Conservation (phyloP, 2,113 vertebrate genomes). For the Oreotrochilus melanogaster region DNA sequence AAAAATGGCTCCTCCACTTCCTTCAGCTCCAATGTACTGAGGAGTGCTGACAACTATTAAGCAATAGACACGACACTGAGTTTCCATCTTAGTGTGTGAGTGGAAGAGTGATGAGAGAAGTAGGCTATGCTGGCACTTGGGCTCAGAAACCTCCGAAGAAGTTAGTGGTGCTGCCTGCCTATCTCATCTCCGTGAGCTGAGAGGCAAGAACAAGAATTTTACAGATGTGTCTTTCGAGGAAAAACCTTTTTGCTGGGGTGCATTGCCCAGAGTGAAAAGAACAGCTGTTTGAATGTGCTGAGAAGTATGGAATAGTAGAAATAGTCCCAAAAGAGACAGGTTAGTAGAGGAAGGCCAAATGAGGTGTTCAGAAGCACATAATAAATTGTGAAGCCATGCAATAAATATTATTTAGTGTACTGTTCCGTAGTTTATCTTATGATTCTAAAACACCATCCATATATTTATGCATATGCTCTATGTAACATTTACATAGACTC, state of each 20-base stretch:
- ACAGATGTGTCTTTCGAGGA: neutral
- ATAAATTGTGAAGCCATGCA: conserved; percentile 34
- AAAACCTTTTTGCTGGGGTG: neutral
- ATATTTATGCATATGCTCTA: neutral
- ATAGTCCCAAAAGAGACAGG: conserved; percentile 2
- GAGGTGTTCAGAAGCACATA: conserved; percentile 12
- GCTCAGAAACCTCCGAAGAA: neutral
- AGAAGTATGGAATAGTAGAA: neutral
- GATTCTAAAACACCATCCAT: neutral
- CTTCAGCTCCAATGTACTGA: neutral
- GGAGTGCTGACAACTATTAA: neutral
- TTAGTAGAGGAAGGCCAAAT: conserved; percentile 3
- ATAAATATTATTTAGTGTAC: conserved; percentile 18
- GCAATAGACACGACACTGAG: neutral
- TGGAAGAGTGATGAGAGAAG: neutral
- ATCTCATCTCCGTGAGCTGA: neutral
- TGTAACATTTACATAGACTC: neutral
- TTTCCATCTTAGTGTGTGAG: neutral
- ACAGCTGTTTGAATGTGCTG: conserved; percentile 19
- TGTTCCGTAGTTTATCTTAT: neutral
- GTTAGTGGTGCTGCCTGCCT: neutral
- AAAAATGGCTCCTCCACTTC: neutral
- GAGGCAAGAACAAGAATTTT: neutral
- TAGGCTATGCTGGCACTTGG: neutral
- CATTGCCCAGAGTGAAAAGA: neutral